Conservation (phyloP, 1,140 invertebrate genomes). For the Neodiprion lecontei region DNA sequence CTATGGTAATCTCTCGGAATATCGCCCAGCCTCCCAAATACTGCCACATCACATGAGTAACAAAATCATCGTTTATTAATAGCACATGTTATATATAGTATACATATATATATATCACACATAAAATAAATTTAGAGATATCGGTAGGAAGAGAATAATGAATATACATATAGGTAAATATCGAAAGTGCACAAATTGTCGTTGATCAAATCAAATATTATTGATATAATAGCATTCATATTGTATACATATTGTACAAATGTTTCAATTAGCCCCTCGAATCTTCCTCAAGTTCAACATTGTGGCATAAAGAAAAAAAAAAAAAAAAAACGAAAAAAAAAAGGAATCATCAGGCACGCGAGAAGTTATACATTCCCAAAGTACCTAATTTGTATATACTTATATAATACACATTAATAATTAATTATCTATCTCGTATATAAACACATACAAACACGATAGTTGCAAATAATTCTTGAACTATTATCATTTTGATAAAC, state of each 20-base stretch:
- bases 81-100: too few species aligned
- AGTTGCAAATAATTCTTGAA: background rate
- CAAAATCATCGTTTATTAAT: too few species aligned
- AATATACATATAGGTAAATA: background rate
- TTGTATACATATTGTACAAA: background rate
- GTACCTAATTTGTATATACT: background rate
- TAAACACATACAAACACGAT: background rate
- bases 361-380: background rate
- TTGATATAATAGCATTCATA: background rate
- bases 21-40: constrained; percentile 4
- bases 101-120: too few species aligned
- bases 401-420: background rate
- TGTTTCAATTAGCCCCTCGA: too few species aligned
- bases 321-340: background rate
- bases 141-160: background rate
- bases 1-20: background rate
- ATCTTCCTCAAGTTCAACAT: background rate
- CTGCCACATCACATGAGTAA: background rate
- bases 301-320: background rate
- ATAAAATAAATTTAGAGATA: too few species aligned
- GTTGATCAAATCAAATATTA: background rate
- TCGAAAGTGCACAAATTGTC: constrained; percentile 1
- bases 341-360: background rate
- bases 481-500: too few species aligned
- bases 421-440: background rate